These are phyloP conservation scores for Pogonocherus hispidulus DNA, from an alignment of 2,888 invertebrate genomes.

Conservation along the genomic window DNA sequence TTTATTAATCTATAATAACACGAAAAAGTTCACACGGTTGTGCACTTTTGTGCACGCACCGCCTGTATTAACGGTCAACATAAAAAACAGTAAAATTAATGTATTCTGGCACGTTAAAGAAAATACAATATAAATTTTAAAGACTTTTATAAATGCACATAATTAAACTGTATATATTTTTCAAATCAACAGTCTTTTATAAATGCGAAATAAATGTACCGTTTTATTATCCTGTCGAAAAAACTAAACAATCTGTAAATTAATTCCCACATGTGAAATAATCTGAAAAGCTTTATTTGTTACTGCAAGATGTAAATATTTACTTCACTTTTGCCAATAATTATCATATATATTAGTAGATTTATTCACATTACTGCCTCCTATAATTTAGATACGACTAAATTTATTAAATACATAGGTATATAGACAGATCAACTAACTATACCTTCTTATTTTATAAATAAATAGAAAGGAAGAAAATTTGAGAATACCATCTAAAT, in stretches of 20 bases:
- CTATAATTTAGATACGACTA: not conserved
- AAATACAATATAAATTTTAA: not conserved
- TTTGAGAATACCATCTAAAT: no score
- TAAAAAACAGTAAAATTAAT: no score
- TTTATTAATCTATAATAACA: no score
- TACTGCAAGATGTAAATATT: slow-evolving; percentile 18
- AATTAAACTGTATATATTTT: not conserved
- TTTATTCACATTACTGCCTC: not conserved
- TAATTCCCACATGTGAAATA: slow-evolving; percentile 3
- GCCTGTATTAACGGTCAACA: no score
- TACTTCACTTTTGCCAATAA: slow-evolving; percentile 15
- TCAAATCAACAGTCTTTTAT: not conserved
- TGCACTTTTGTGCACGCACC: no score
- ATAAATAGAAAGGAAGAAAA: no score
- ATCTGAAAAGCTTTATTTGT: slow-evolving; percentile 11
- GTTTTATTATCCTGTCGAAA: not conserved
- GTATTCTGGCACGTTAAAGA: slow-evolving; percentile 2
- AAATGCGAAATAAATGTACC: not conserved
- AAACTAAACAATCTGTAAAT: slow-evolving; percentile 12
- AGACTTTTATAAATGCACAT: not conserved
- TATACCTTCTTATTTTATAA: no score
- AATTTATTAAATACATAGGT: no score
- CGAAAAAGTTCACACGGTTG: no score
- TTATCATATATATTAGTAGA: not conserved
- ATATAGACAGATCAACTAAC: no score